These are phyloP conservation scores for Microctonus brassicae DNA, from an alignment of 2,888 invertebrate species.

Conservation along the genomic window DNA sequence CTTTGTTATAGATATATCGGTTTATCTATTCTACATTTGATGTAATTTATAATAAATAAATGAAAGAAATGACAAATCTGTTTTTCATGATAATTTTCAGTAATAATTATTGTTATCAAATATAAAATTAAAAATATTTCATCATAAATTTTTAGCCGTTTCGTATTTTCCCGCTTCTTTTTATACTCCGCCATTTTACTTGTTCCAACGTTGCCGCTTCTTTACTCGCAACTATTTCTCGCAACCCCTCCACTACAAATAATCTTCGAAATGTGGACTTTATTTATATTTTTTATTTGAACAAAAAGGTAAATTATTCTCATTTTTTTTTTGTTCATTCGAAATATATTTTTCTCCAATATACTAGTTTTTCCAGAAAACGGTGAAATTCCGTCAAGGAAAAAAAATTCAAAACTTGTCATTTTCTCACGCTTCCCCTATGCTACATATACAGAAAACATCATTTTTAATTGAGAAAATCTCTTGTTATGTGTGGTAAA, in stretches of 20 bases:
- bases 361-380: neutral
- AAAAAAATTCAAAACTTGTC: neutral
- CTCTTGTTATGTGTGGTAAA: neutral
- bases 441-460: neutral
- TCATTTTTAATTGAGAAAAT: neutral
- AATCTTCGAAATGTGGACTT: no score
- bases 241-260: neutral
- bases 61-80: neutral
- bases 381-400: neutral
- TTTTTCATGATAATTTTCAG: neutral
- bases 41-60: constrained; percentile 21
- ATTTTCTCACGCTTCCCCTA: neutral
- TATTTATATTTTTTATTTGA: no score
- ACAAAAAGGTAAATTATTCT: no score
- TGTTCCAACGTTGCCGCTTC: neutral
- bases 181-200: neutral
- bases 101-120: constrained; percentile 1
- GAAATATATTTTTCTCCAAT: no score
- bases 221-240: neutral
- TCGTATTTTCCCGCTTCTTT: neutral
- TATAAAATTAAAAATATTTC: no score
- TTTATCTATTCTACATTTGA: neutral
- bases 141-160: neutral
- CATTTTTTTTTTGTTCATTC: no score
- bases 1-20: neutral